These are phyloP conservation scores for Tribolium madens DNA, from an alignment of 1,140 invertebrate genomes.

Conservation along the genomic window DNA sequence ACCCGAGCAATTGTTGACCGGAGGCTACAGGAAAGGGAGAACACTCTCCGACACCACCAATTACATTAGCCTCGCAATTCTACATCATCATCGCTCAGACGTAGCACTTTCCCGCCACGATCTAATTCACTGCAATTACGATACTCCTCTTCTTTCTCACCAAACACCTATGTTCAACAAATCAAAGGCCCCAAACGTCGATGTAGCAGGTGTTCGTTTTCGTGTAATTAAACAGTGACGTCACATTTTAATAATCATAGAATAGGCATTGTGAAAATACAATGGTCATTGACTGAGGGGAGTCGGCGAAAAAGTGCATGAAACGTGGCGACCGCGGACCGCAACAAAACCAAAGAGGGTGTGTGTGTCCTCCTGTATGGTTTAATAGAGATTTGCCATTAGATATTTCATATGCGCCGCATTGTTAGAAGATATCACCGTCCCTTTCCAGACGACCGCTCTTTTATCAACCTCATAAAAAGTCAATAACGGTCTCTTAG, in stretches of 20 bases:
- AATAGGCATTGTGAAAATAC: constrained; percentile 61
- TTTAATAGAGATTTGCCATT: constrained; percentile 56
- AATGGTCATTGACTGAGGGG: constrained; percentile 60
- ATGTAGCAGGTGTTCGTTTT: constrained; percentile 62
- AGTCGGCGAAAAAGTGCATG: constrained; percentile 51
- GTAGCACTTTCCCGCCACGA: constrained; percentile 55
- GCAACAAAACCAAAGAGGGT: constrained; percentile 54
- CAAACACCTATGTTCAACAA: constrained; percentile 21
- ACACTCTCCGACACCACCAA: constrained; percentile 57
- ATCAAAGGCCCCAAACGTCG: background rate
- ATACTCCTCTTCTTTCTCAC: background rate
- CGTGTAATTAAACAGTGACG: constrained; percentile 63
- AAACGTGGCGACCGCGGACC: constrained; percentile 52
- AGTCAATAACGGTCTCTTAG: constrained; percentile 44
- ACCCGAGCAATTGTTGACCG: constrained; percentile 59
- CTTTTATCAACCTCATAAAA: constrained; percentile 43
- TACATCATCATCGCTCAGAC: constrained; percentile 59
- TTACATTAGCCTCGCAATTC: constrained; percentile 59
- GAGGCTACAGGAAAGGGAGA: constrained; percentile 45
- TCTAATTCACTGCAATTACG: constrained; percentile 58
- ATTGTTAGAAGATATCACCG: constrained; percentile 54
- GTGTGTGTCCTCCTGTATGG: constrained; percentile 50
- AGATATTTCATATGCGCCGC: constrained; percentile 57
- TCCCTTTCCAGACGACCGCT: constrained; percentile 41
- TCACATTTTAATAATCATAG: constrained; percentile 64